Evolutionary conservation across 2,113 vertebrate species (phyloP).

Genomic region (Ptychochromis oligacanthus): DNA sequence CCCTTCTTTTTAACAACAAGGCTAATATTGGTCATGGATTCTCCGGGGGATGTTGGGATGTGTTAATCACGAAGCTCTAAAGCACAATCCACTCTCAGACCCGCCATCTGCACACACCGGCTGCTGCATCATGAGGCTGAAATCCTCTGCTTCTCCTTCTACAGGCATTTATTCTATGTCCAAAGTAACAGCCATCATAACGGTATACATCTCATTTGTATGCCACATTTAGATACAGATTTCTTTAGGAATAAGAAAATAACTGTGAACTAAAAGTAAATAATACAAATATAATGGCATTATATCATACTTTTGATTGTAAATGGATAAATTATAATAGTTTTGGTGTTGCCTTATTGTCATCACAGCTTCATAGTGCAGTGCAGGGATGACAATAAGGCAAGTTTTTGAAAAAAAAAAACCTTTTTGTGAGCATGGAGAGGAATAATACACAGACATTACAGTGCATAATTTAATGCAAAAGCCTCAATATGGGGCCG

Average conservation of each 20-base stretch:
- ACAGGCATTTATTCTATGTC: neutral
- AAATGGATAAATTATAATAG: neutral
- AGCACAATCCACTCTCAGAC: conserved; percentile 65
- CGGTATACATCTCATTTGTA: neutral
- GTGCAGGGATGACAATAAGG: neutral
- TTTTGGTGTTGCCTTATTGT: no score
- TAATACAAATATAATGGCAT: neutral
- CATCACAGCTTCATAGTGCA: neutral
- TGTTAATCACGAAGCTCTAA: conserved; percentile 72
- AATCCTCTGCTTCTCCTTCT: conserved; percentile 34
- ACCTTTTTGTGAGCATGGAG: neutral
- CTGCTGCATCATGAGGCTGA: conserved; percentile 59
- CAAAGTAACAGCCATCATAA: neutral
- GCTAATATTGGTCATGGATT: conserved; percentile 53
- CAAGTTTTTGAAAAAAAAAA: neutral
- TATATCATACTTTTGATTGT: neutral
- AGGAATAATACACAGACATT: neutral
- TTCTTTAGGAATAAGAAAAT: neutral
- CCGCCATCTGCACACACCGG: conserved; percentile 76
- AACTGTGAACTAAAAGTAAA: neutral
- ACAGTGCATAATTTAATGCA: neutral
- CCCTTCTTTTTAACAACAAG: conserved; percentile 14
- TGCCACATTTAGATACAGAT: neutral
- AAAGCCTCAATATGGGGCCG: neutral
- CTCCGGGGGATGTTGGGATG: conserved; percentile 59